Conservation (phyloP, 2,113 vertebrate species). For the Lepisosteus oculatus region DNA sequence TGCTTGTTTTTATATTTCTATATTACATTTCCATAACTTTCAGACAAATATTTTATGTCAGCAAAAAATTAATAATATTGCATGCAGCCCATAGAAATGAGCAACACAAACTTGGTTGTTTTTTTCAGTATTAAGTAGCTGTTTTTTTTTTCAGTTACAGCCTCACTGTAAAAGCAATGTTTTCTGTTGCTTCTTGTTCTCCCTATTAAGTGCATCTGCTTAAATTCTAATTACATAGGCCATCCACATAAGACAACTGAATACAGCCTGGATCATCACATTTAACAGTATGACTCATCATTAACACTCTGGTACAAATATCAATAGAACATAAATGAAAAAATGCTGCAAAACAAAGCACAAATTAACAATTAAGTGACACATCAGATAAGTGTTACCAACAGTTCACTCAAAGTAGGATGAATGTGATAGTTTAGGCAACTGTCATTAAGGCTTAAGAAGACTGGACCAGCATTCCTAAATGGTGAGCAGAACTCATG, state of each 20-base stretch:
- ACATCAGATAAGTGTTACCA: constrained; percentile 39
- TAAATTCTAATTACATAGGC: constrained; percentile 41
- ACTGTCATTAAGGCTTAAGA: no score
- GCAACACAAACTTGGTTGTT: constrained; percentile 30
- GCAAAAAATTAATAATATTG: constrained; percentile 39
- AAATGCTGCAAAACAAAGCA: constrained; percentile 47
- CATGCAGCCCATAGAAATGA: constrained; percentile 35
- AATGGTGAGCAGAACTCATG: no score
- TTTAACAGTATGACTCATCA: constrained; percentile 60
- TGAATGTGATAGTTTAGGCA: no score
- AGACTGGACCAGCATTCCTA: no score
- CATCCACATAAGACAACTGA: constrained; percentile 34
- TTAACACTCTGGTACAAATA: constrained; percentile 51
- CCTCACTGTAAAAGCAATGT: constrained; percentile 22
- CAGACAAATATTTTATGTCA: constrained; percentile 42
- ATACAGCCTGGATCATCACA: constrained; percentile 47
- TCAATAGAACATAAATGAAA: constrained; percentile 50
- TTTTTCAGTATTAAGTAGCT: background rate
- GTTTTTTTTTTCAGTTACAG: background rate
- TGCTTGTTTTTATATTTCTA: no score
- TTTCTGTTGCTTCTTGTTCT: constrained; percentile 28
- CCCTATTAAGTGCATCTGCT: constrained; percentile 25
- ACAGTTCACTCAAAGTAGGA: constrained; percentile 29
- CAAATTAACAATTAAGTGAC: constrained; percentile 38
- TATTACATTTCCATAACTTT: constrained; percentile 25